Evolutionary conservation across 2,797 vertebrate genomes (phyloP).

Genomic region (Enteromius afrohamiltoni): DNA sequence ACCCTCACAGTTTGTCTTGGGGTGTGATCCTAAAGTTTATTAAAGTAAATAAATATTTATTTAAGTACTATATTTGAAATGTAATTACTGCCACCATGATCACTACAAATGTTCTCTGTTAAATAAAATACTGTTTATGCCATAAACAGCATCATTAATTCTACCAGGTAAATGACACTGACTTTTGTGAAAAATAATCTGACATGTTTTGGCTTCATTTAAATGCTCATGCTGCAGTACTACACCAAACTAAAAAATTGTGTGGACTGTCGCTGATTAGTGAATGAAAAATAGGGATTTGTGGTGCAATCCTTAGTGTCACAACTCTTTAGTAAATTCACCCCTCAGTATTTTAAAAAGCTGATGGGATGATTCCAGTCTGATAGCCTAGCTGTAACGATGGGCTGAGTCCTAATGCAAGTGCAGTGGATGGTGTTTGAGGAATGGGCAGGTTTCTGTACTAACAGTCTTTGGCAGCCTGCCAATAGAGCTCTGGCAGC

Average conservation of each 20-base stretch:
- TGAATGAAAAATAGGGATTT: background rate
- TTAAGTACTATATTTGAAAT: background rate
- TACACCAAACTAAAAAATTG: background rate
- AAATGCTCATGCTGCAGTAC: background rate
- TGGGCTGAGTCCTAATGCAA: constrained; percentile 31
- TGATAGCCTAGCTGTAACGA: background rate
- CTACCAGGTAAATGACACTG: background rate
- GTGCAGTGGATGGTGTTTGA: constrained; percentile 44
- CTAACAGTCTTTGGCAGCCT: constrained; percentile 56
- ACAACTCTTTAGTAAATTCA: background rate
- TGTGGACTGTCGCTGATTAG: background rate
- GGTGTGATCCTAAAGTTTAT: background rate
- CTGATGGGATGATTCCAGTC: background rate
- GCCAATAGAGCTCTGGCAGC: constrained; percentile 45
- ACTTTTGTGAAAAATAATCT: background rate
- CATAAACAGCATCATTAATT: background rate
- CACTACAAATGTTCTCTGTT: background rate
- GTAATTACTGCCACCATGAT: background rate
- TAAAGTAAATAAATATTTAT: no score
- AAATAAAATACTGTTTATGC: background rate
- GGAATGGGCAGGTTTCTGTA: constrained; percentile 48
- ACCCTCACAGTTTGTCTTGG: background rate
- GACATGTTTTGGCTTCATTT: background rate
- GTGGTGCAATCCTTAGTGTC: background rate
- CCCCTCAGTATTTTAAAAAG: background rate